phyloP scores from a whole-genome alignment of 2,113 vertebrate genomes.

The Labeo rohita region DNA sequence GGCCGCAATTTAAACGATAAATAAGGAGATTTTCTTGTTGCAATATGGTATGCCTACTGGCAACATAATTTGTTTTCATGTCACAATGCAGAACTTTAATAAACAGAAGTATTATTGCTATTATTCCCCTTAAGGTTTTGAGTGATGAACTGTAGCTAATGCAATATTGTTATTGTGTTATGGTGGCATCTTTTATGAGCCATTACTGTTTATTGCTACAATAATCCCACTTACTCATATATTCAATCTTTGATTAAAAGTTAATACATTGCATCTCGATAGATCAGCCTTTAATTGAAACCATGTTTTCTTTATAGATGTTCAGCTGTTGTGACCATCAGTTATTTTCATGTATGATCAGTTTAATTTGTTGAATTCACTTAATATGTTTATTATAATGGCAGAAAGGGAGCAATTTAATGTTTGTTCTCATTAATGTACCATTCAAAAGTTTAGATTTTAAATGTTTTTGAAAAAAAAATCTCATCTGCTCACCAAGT shows the following conservation, averaged over 20 bases:
- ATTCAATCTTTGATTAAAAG: neutral
- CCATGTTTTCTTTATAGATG: neutral
- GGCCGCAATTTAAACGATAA: neutral
- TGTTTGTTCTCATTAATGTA: neutral
- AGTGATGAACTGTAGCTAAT: constrained; percentile 5
- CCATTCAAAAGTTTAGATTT: too few species aligned
- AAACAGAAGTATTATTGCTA: neutral
- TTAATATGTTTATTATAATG: constrained; percentile 57
- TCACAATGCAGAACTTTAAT: constrained; percentile 13
- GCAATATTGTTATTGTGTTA: neutral
- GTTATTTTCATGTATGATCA: neutral
- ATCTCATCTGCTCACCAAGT: too few species aligned
- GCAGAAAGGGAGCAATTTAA: neutral
- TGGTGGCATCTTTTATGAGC: neutral
- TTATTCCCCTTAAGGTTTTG: neutral
- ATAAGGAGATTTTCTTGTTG: neutral
- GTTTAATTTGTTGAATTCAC: neutral
- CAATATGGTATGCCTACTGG: neutral
- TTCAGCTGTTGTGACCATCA: neutral
- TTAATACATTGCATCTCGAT: neutral
- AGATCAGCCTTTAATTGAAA: neutral
- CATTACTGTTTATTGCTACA: neutral
- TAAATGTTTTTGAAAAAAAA: too few species aligned
- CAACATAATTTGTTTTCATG: neutral
- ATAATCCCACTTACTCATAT: neutral